Evolutionary conservation across 2,888 invertebrate genomes (phyloP), one percentile per base, ranked within the genome.

Genomic region (Thelaira solivaga): DNA sequence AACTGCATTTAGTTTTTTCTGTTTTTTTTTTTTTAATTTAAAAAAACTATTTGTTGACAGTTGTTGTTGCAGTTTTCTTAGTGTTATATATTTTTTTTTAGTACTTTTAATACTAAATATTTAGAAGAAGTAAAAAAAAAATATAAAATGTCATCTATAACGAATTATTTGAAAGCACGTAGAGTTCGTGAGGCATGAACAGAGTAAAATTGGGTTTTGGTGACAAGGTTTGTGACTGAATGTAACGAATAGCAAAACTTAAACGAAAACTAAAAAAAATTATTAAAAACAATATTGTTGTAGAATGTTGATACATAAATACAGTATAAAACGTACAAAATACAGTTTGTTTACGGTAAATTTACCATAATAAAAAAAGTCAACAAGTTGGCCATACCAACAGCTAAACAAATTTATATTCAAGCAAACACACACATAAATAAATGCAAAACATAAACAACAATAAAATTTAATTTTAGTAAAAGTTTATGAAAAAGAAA

Each of bases 101-200:
- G 2, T 11, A 43, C 16, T 8, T 39, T 26, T 26, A 20, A n/a
- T n/a, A n/a, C n/a, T 16, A 65, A 65, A 64, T 39, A 1, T 5
- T 43, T 6, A 43, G n/a, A 29, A 22, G 4, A 51, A 16, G 43
- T 7, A n/a, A 16, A 29, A 36, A 29, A 68, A 51, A n/a, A 34
- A 11, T 18, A n/a, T 8, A 29, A 29, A 24, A 53, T 68, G 55
- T 53, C 68, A 61, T 47, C 47, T 61, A 74, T 39, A 65, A 65
- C 64, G 41, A 74, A 71, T 69, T 71, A 71, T 55, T 74, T 74
- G 13, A 61, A 71, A 71, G 69, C 77, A 78, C 78, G 74, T 74
- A 69, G 51, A 71, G 65, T 67, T 78, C 69, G 78, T 78, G 78
- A 36, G 61, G 69, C 78, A 74, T 78, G 69, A 74, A 69, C 67